Conservation (phyloP, 2,113 vertebrate genomes). For the Argyrosomus japonicus region DNA sequence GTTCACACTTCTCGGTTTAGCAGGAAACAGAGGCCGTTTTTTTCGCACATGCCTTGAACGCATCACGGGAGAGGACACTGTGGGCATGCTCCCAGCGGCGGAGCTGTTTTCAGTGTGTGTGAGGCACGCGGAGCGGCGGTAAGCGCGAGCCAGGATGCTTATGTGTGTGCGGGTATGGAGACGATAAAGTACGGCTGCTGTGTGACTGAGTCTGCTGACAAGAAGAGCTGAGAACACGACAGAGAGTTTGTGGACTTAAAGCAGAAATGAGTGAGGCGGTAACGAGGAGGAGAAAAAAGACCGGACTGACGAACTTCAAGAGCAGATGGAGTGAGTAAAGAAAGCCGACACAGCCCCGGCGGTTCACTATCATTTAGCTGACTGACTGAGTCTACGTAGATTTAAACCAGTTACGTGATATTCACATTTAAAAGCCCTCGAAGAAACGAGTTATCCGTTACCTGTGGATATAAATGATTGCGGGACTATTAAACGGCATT, state of each 20-base stretch:
- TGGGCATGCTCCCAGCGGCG: too few species aligned
- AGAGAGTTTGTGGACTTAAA: not conserved
- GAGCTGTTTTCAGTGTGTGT: not conserved
- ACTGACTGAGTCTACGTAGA: not conserved
- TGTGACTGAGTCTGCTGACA: not conserved
- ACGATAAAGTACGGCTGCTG: not conserved
- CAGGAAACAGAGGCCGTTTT: not conserved
- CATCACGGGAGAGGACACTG: slow-evolving; percentile 7
- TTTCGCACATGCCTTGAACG: slow-evolving; percentile 27
- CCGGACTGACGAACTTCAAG: not conserved
- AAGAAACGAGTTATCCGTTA: not conserved
- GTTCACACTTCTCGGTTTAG: not conserved
- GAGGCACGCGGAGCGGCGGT: not conserved
- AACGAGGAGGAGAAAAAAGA: slow-evolving; percentile 28
- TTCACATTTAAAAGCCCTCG: too few species aligned
- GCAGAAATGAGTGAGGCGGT: slow-evolving; percentile 66
- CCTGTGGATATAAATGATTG: not conserved
- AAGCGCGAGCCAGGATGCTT: slow-evolving; percentile 5
- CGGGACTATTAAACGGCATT: too few species aligned
- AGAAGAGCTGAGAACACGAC: not conserved
- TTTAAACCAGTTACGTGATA: not conserved
- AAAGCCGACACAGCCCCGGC: not conserved
- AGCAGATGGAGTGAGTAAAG: slow-evolving; percentile 76
- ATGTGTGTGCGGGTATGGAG: slow-evolving; percentile 36
- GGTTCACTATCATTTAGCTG: not conserved